Evolutionary conservation across 2,888 invertebrate genomes (phyloP), one percentile per base, ranked within the genome.

Genomic region (Drosophila limbata): DNA sequence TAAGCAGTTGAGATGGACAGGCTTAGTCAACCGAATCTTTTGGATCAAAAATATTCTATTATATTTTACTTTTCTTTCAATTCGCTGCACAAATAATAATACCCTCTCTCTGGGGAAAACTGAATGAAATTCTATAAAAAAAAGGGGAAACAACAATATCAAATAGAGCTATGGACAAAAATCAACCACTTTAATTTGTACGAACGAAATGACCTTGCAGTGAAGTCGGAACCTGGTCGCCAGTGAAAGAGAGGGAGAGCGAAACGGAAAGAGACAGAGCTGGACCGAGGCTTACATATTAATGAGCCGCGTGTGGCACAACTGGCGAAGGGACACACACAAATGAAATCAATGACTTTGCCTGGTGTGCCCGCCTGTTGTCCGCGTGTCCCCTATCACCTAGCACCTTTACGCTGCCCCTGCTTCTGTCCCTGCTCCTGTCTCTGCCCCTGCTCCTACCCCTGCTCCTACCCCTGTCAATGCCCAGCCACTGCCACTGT

Each of bases 291-390:
- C 64, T 63, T 73, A 70, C 82, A 84, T 83, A 83, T 77, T 84
- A 83, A 83, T 84, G 81, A 84, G 84, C 60, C 75, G 81, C 73
- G 72, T 73, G 80, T 73, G 78, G 78, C 78, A 78, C 63, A 67
- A 47, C 51, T 33, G 53, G 55, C 47, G 51, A 48, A 66, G 50
- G 47, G 45, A 62, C 57, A 55, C 71, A 69, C 65, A 37, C 66
- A 48, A 79, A 68, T 76, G 72, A 73, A 81, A 81, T 81, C 81
- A 81, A 79, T 77, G 81, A 75, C 79, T 79, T 68, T 81, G 76
- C 64, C 57, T 17, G 42, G 48, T 67, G 52, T 71, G 68, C 35
- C 39, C 15, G 33, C 53, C 21, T 9, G 28, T 42, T 44, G 61
- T 53, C 66, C 79, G 81, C 77, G 81, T 81, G 79, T 81, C 80